A percentile compares a stretch with the other conserved stretches of the same genome.
phyloP scores from a whole-genome alignment of 2,888 invertebrate species.

The Apotomis betuletana region DNA sequence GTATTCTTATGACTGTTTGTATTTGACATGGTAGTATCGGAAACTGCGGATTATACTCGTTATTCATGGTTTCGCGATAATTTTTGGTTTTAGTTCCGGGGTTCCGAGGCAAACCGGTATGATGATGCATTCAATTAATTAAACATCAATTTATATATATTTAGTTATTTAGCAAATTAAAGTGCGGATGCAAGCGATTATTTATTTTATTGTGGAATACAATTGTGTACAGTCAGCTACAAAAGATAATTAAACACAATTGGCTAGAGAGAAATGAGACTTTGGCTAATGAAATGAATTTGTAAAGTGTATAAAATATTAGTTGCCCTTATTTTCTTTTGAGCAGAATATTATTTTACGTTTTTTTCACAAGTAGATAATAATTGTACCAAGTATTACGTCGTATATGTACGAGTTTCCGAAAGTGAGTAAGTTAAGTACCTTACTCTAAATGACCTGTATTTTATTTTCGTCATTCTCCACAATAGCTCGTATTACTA shows the following conservation, averaged over 20 bases:
- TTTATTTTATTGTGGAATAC: no score
- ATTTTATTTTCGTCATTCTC: slow-evolving; percentile 9
- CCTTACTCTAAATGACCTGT: neutral
- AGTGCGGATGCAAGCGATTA: no score
- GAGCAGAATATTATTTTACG: no score
- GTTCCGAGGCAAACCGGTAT: slow-evolving; percentile 32
- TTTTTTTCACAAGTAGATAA: no score
- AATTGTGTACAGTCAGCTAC: no score
- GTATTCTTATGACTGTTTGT: neutral
- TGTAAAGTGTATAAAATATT: no score
- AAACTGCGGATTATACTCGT: slow-evolving; percentile 17
- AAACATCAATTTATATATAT: neutral
- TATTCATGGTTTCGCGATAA: slow-evolving; percentile 24
- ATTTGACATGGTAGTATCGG: neutral
- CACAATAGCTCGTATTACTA: slow-evolving; percentile 15
- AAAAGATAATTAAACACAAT: no score
- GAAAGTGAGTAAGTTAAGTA: neutral
- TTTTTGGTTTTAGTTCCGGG: slow-evolving; percentile 30
- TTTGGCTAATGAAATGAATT: no score
- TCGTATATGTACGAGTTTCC: neutral
- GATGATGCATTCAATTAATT: neutral
- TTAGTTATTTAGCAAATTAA: no score
- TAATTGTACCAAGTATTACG: no score
- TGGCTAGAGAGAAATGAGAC: no score
- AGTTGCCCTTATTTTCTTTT: no score